These are phyloP conservation scores for Hylaea fasciaria DNA, from an alignment of 2,888 invertebrate genomes.

Conservation along the genomic window DNA sequence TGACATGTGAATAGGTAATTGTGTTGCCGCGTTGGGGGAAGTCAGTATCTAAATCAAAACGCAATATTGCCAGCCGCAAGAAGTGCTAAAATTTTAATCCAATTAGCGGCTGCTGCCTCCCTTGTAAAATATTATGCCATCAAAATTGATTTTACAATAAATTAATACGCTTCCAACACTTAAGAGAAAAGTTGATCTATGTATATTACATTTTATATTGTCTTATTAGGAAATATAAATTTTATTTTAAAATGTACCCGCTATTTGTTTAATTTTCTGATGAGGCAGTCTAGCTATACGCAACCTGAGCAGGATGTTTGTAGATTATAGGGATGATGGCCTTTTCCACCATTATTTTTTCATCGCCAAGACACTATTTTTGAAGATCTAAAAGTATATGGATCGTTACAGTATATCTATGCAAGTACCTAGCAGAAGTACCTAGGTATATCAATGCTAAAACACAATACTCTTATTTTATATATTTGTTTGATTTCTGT, in stretches of 20 bases:
- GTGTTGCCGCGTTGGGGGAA: constrained; percentile 28
- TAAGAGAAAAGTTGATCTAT: constrained; percentile 5
- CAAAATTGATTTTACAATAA: constrained; percentile 72
- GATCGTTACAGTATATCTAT: too few species aligned
- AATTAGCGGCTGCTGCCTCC: constrained; percentile 67
- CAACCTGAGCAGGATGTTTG: too few species aligned
- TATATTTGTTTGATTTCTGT: neutral
- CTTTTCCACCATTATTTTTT: too few species aligned
- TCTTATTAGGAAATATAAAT: neutral
- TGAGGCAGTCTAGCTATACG: too few species aligned
- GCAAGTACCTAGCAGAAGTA: too few species aligned
- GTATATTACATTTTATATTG: constrained; percentile 2
- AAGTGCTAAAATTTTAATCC: constrained; percentile 77
- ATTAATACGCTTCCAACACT: constrained; percentile 53
- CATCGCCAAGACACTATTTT: too few species aligned
- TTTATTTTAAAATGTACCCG: neutral
- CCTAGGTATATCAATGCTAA: too few species aligned
- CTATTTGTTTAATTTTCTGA: too few species aligned
- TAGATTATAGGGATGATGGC: too few species aligned
- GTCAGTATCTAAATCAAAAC: constrained; percentile 57
- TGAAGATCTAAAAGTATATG: too few species aligned
- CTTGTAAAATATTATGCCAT: constrained; percentile 68
- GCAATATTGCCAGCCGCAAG: constrained; percentile 63
- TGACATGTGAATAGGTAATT: too few species aligned
- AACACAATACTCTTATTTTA: too few species aligned